Conservation (phyloP, 1,140 invertebrate genomes). For the Odontomachus brunneus region DNA sequence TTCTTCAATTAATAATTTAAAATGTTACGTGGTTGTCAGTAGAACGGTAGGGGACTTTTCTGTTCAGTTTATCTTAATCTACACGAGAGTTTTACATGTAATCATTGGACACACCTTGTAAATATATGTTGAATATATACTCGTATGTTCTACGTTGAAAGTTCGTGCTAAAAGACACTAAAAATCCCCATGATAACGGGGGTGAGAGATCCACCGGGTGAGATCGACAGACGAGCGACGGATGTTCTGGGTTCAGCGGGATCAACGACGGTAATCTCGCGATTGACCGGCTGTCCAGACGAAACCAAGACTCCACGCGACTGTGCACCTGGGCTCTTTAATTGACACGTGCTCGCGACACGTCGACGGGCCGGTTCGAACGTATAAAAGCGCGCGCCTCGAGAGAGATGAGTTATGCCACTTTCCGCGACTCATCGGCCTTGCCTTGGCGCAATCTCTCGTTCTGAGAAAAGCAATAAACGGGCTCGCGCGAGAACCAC, state of each 20-base stretch:
- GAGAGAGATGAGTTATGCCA: slow-evolving; percentile 69
- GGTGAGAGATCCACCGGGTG: no score
- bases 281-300: not conserved
- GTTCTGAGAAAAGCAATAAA: slow-evolving; percentile 72
- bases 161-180: no score
- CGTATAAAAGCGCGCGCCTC: slow-evolving; percentile 6
- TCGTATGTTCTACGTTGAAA: no score
- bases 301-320: slow-evolving; percentile 48
- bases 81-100: no score
- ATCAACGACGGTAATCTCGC: slow-evolving; percentile 31
- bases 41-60: no score
- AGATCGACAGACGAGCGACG: slow-evolving; percentile 9
- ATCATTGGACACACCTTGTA: no score
- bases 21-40: no score
- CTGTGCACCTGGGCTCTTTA: slow-evolving; percentile 38
- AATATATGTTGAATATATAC: no score
- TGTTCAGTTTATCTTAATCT: no score
- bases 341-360: slow-evolving; percentile 55
- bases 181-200: no score
- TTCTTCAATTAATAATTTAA: no score
- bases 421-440: slow-evolving; percentile 59
- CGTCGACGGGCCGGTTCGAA: not conserved
- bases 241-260: not conserved
- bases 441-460: slow-evolving; percentile 41
- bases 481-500: slow-evolving; percentile 16